A percentile compares a stretch with the other conserved stretches of the same genome.
Evolutionary conservation across 2,888 invertebrate genomes (phyloP).

Genomic region (Drosophila pseudotakahashii): DNA sequence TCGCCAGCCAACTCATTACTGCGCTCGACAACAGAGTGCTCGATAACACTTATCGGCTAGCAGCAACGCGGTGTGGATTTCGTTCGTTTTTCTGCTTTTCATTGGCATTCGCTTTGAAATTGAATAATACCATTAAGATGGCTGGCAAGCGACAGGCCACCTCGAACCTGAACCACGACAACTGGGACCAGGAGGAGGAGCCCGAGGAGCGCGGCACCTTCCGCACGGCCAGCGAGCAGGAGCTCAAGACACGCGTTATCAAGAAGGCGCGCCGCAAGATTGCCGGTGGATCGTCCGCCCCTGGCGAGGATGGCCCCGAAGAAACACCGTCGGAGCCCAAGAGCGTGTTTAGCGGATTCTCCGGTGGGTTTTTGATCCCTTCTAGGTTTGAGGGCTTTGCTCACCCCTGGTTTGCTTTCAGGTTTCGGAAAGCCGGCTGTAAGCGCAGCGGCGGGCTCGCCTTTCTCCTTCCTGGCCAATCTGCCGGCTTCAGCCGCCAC

Average conservation of each 20-base stretch:
- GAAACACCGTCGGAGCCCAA: slow-evolving; percentile 19
- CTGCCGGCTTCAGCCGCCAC: slow-evolving; percentile 47
- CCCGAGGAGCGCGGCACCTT: slow-evolving; percentile 91
- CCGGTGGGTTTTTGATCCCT: slow-evolving; percentile 82
- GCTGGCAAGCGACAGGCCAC: slow-evolving; percentile 90
- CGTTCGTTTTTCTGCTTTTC: slow-evolving; percentile 16
- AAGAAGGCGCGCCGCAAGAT: slow-evolving; percentile 88
- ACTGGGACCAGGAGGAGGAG: slow-evolving; percentile 93
- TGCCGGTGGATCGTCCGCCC: slow-evolving; percentile 43
- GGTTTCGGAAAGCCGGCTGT: slow-evolving; percentile 77
- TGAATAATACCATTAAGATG: slow-evolving; percentile 84
- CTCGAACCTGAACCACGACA: slow-evolving; percentile 91
- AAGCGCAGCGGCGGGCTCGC: slow-evolving; percentile 62
- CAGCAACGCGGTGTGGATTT: slow-evolving; percentile 25
- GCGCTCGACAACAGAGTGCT: background rate
- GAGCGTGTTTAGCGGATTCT: slow-evolving; percentile 89
- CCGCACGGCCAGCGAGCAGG: slow-evolving; percentile 88
- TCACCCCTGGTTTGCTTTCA: slow-evolving; percentile 11
- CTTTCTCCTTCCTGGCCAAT: slow-evolving; percentile 81
- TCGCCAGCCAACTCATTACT: slow-evolving; percentile 2
- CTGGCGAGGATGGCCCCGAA: slow-evolving; percentile 15
- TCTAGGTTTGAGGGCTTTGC: no score
- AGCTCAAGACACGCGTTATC: slow-evolving; percentile 90
- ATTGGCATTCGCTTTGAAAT: slow-evolving; percentile 12
- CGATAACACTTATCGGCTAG: slow-evolving; percentile 3